Conservation (phyloP, 92 coral and sea anemone species). For the Phenganax subtilis region DNA sequence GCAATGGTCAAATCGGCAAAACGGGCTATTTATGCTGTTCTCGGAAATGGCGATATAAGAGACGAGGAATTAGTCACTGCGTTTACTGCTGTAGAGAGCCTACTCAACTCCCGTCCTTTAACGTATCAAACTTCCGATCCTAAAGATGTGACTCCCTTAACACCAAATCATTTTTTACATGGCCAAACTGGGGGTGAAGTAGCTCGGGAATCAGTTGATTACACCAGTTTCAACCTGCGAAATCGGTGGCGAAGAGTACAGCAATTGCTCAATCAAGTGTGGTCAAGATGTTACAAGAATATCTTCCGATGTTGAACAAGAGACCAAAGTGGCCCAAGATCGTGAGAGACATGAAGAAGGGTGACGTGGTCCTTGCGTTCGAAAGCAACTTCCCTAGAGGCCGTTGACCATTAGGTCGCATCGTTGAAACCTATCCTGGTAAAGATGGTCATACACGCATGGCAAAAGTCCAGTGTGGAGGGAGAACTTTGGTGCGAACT, state of each 20-base stretch:
- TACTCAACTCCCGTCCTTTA: conserved; percentile 45
- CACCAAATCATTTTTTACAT: conserved; percentile 56
- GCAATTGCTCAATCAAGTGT: conserved; percentile 26
- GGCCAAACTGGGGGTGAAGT: conserved; percentile 26
- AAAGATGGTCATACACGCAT: conserved; percentile 57
- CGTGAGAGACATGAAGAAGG: conserved; percentile 48
- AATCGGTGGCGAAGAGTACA: conserved; percentile 30
- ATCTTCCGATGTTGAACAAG: conserved; percentile 43
- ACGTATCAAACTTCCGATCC: conserved; percentile 48
- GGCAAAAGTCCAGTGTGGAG: conserved; percentile 56
- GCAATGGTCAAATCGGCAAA: conserved; percentile 58
- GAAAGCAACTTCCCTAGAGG: conserved; percentile 53
- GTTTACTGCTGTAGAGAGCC: conserved; percentile 42
- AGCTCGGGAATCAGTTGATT: conserved; percentile 18
- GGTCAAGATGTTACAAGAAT: conserved; percentile 50
- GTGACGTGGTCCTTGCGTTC: conserved; percentile 49
- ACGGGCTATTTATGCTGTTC: conserved; percentile 39
- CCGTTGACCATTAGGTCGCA: conserved; percentile 55
- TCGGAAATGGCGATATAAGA: conserved; percentile 30
- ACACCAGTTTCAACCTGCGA: background rate
- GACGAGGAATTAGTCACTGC: conserved; percentile 45
- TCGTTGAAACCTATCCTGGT: conserved; percentile 54
- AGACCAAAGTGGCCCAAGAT: conserved; percentile 57
- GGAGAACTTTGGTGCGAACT: conserved; percentile 46
- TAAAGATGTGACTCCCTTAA: conserved; percentile 48